These are phyloP conservation scores for Leucoma salicis DNA, from an alignment of 2,888 invertebrate genomes.

Conservation along the genomic window DNA sequence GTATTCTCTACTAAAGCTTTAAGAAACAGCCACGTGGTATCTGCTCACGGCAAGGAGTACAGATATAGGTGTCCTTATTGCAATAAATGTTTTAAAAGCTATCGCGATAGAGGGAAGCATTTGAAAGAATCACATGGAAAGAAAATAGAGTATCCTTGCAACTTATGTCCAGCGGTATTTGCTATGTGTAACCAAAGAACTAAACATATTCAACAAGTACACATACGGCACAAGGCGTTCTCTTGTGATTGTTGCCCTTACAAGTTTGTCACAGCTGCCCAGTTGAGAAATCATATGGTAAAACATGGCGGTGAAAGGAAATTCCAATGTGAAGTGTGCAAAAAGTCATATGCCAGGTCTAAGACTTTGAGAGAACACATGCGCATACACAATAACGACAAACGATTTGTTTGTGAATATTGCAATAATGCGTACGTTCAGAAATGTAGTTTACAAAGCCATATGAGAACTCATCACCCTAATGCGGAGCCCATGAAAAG, in stretches of 20 bases:
- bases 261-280: slow-evolving; percentile 54
- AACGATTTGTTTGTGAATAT: slow-evolving; percentile 66
- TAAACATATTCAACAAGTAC: slow-evolving; percentile 62
- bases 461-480: slow-evolving; percentile 65
- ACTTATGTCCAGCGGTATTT: slow-evolving; percentile 61
- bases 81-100: slow-evolving; percentile 58
- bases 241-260: slow-evolving; percentile 54
- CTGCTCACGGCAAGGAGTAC: slow-evolving; percentile 46
- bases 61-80: slow-evolving; percentile 58
- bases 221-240: slow-evolving; percentile 55
- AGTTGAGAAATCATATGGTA: slow-evolving; percentile 58
- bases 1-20: slow-evolving; percentile 46
- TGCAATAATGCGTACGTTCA: slow-evolving; percentile 67
- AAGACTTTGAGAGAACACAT: slow-evolving; percentile 63
- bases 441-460: slow-evolving; percentile 68
- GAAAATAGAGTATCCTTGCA: slow-evolving; percentile 63
- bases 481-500: slow-evolving; percentile 42
- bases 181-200: slow-evolving; percentile 59
- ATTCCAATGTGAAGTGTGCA: slow-evolving; percentile 69
- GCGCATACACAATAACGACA: slow-evolving; percentile 69
- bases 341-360: slow-evolving; percentile 60
- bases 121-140: slow-evolving; percentile 52
- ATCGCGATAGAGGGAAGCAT: slow-evolving; percentile 53
- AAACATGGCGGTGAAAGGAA: slow-evolving; percentile 56
- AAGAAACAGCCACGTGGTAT: slow-evolving; percentile 50